phyloP scores from a whole-genome alignment of 2,797 vertebrate genomes.

The Acanthurus tractus region DNA sequence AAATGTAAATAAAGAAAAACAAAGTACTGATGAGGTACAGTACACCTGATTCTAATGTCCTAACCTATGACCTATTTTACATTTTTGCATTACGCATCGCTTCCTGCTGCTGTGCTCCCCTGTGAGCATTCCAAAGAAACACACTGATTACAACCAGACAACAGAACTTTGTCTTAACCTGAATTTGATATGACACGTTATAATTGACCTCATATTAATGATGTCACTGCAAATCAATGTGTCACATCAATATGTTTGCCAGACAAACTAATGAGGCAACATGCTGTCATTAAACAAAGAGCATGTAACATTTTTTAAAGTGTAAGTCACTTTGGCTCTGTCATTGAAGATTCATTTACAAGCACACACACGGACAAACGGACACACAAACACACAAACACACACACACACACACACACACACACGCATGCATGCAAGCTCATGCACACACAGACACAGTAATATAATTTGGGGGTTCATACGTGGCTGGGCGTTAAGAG shows the following conservation, averaged over 20 bases:
- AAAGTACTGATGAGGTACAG: constrained; percentile 16
- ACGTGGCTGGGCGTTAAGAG: constrained; percentile 53
- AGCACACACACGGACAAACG: not conserved
- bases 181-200: constrained; percentile 47
- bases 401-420: not conserved
- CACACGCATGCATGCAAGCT: not conserved
- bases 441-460: constrained; percentile 1
- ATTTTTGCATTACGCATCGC: constrained; percentile 20
- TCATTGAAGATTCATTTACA: constrained; percentile 7
- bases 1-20: constrained; percentile 22
- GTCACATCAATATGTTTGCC: constrained; percentile 58
- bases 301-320: constrained; percentile 67
- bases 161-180: constrained; percentile 36
- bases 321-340: constrained; percentile 68
- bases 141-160: constrained; percentile 60
- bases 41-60: constrained; percentile 43
- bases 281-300: constrained; percentile 61
- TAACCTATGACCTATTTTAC: constrained; percentile 62
- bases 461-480: constrained; percentile 50
- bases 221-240: constrained; percentile 64
- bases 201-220: constrained; percentile 43
- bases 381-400: not conserved
- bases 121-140: constrained; percentile 24
- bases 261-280: constrained; percentile 67
- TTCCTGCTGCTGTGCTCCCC: constrained; percentile 29